These are phyloP conservation scores for Lynx canadensis DNA, from an alignment of 2,113 vertebrate species.

Conservation along the genomic window DNA sequence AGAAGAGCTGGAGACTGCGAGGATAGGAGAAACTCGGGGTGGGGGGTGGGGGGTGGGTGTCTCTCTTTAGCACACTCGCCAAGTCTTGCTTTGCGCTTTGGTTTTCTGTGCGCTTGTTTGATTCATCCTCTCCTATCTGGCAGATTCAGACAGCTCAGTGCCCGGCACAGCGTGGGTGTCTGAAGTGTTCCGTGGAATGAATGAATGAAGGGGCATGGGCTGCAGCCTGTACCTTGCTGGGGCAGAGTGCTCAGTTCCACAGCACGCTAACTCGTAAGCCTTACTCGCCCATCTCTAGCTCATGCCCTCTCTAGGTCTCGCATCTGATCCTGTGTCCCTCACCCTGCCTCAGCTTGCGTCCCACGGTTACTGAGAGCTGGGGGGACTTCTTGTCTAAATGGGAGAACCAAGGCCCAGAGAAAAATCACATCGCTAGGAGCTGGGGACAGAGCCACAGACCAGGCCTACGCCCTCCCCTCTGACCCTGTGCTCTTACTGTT, in stretches of 20 bases:
- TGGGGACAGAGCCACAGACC: background rate
- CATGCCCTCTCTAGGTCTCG: background rate
- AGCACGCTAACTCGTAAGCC: background rate
- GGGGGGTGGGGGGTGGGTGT: background rate
- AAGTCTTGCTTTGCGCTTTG: background rate
- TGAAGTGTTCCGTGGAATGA: background rate
- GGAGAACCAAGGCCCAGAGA: background rate
- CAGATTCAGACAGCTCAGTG: background rate
- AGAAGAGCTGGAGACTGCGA: background rate
- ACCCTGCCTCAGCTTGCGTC: background rate
- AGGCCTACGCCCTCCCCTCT: background rate
- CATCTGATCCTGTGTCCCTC: background rate
- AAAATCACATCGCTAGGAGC: background rate
- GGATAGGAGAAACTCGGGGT: background rate
- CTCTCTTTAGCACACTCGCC: background rate
- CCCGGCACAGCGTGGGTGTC: background rate
- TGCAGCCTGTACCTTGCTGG: background rate
- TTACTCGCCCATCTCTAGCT: background rate
- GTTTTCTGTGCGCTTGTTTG: background rate
- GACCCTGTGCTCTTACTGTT: background rate
- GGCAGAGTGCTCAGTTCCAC: background rate
- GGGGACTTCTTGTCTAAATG: background rate
- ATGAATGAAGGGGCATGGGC: background rate
- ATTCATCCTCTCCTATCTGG: background rate
- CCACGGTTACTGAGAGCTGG: background rate